Evolutionary conservation across 2,113 vertebrate species (phyloP).

Genomic region (Tylochromis polylepis): DNA sequence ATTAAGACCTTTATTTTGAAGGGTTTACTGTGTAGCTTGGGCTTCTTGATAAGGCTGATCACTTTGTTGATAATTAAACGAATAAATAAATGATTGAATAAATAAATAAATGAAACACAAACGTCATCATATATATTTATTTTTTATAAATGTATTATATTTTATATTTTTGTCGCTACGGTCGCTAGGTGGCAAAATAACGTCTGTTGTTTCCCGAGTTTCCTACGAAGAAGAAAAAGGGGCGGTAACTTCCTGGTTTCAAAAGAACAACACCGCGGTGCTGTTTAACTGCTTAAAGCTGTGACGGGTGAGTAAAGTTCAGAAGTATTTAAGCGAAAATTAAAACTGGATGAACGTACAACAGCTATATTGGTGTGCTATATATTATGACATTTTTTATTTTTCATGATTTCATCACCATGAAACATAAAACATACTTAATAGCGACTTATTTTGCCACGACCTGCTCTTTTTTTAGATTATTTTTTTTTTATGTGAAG

Average conservation of each 20-base stretch:
- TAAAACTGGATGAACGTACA: background rate
- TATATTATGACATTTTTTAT: background rate
- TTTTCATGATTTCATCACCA: background rate
- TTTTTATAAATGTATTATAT: background rate
- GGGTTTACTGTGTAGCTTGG: background rate
- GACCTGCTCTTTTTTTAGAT: background rate
- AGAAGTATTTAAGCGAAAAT: background rate
- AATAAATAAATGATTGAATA: background rate
- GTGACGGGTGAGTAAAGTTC: background rate
- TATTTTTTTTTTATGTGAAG: background rate
- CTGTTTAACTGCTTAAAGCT: background rate
- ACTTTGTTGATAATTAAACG: background rate
- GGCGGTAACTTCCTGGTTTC: conserved; percentile 48
- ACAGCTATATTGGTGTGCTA: fast-evolving
- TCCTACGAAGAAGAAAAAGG: conserved; percentile 33
- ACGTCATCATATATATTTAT: background rate
- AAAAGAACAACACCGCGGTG: background rate
- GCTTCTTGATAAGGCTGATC: background rate
- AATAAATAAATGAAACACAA: background rate
- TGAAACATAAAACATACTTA: background rate
- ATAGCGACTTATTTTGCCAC: background rate
- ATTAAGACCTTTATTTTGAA: conserved; percentile 1
- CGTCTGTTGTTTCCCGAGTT: background rate
- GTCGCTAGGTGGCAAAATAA: background rate
- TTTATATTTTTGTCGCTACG: background rate